Percentiles rank a stretch among this genome's conserved stretches.
Conservation (phyloP, 2,797 vertebrate species). For the Hydrophis major region DNA sequence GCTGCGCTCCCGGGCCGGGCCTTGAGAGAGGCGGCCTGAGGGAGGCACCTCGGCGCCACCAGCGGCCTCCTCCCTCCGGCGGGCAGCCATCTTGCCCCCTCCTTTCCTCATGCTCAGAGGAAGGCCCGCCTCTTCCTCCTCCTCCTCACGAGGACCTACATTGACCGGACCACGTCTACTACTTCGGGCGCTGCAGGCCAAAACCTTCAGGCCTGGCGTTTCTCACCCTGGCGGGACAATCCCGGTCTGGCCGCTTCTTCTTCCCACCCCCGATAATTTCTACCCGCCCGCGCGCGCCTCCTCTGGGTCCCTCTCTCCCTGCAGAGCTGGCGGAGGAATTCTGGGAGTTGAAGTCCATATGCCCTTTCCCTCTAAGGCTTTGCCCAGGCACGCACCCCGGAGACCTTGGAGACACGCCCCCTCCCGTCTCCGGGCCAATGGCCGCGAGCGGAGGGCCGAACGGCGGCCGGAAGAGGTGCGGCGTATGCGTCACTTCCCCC, state of each 20-base stretch:
- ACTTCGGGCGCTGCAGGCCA: background rate
- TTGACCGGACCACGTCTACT: too few species aligned
- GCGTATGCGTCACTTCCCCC: background rate
- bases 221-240: background rate
- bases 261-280: background rate
- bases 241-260: background rate
- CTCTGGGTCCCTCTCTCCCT: background rate
- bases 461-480: background rate
- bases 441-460: background rate
- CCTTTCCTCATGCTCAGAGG: background rate
- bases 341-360: background rate
- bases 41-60: too few species aligned
- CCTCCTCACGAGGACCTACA: background rate
- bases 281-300: background rate
- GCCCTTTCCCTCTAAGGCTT: background rate
- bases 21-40: too few species aligned
- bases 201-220: background rate
- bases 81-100: background rate
- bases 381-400: too few species aligned
- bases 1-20: too few species aligned
- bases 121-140: background rate
- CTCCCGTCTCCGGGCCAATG: background rate
- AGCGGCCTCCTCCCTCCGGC: too few species aligned
- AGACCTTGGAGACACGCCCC: too few species aligned
- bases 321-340: background rate